These are phyloP conservation scores for Aegithalos caudatus DNA, from an alignment of 2,113 vertebrate species.

Conservation along the genomic window DNA sequence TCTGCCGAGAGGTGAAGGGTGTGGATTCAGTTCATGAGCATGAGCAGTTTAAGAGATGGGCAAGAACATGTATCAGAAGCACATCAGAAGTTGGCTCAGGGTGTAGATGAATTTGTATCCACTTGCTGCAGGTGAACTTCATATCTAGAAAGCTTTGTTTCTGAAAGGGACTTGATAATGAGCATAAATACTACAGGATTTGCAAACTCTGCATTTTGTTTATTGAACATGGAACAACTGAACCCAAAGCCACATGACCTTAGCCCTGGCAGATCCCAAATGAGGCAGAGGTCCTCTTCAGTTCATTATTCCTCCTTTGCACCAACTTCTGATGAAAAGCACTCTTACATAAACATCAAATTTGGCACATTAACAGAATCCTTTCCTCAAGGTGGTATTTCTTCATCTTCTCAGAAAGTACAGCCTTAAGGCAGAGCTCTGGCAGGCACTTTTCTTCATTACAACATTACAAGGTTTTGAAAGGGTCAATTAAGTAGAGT, in stretches of 20 bases:
- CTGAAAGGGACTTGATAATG: neutral
- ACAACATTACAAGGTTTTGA: slow-evolving; percentile 19
- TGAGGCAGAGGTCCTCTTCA: neutral
- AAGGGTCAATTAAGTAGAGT: neutral
- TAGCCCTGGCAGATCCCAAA: neutral
- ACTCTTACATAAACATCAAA: neutral
- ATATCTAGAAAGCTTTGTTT: neutral
- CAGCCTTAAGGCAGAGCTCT: neutral
- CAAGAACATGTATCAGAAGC: fast-evolving
- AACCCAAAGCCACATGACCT: neutral
- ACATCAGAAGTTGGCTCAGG: neutral
- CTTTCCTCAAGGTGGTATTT: slow-evolving; percentile 22
- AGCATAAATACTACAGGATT: neutral
- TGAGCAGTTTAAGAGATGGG: neutral
- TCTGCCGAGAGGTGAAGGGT: neutral
- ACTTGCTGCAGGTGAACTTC: neutral
- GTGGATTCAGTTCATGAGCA: neutral
- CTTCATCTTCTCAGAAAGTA: slow-evolving; percentile 18
- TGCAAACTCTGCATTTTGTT: neutral
- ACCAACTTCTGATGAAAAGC: neutral
- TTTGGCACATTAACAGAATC: neutral
- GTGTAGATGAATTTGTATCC: neutral
- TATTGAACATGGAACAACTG: neutral
- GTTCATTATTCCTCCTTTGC: neutral
- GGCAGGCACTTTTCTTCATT: neutral